Conservation (phyloP, 2,888 invertebrate genomes). For the Acheta domesticus region DNA sequence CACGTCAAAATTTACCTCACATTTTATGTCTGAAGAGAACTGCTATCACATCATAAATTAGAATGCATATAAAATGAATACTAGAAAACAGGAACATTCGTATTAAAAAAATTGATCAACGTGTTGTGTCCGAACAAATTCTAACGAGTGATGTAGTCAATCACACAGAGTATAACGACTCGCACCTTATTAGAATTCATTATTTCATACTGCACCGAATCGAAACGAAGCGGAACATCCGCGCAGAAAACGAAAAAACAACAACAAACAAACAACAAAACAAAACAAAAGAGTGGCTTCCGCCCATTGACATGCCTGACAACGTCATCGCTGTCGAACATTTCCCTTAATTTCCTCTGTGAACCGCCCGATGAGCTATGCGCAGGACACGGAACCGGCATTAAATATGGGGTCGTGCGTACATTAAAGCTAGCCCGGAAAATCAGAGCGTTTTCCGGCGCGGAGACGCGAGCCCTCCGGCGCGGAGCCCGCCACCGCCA, state of each 20-base stretch:
- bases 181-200: not conserved
- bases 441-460: not conserved
- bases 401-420: not conserved
- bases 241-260: not conserved
- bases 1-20: too few species aligned
- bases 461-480: not conserved
- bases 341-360: not conserved
- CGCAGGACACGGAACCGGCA: slow-evolving; percentile 7
- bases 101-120: too few species aligned
- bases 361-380: not conserved
- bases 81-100: too few species aligned
- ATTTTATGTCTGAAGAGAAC: too few species aligned
- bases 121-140: too few species aligned
- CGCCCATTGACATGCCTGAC: not conserved
- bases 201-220: not conserved
- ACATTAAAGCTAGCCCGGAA: not conserved
- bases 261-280: not conserved
- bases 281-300: not conserved
- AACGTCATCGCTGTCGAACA: not conserved
- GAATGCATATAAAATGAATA: too few species aligned
- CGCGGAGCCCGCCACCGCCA: too few species aligned
- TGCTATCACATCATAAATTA: too few species aligned
- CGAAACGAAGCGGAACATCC: not conserved
- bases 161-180: not conserved
- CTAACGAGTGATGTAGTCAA: too few species aligned